phyloP scores from a whole-genome alignment of 53 echinoderm and acorn worm species.

The Mesocentrotus franciscanus region DNA sequence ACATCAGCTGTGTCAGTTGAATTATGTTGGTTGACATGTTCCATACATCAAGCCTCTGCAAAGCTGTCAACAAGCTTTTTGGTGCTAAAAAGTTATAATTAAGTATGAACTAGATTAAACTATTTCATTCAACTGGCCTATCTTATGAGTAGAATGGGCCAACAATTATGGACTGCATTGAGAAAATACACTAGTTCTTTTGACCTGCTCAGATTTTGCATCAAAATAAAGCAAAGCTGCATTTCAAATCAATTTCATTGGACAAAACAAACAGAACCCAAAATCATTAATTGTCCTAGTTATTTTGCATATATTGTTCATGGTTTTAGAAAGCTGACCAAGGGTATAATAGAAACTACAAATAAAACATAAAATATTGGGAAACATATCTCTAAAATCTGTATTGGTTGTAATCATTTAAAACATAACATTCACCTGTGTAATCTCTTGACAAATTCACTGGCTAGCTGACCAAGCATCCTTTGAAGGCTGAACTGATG shows the following conservation, averaged over 20 bases:
- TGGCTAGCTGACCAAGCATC: slow-evolving; percentile 78
- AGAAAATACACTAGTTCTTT: neutral
- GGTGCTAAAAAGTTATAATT: neutral
- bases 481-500: slow-evolving; percentile 83
- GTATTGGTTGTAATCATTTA: too few species aligned
- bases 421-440: slow-evolving; percentile 68
- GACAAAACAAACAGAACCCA: too few species aligned
- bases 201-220: neutral
- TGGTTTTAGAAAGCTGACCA: too few species aligned
- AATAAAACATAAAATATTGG: too few species aligned
- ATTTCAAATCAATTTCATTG: too few species aligned
- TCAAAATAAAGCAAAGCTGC: too few species aligned
- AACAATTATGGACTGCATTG: neutral
- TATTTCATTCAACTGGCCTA: neutral
- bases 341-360: too few species aligned
- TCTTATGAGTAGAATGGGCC: neutral
- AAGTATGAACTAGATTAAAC: neutral
- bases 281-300: too few species aligned
- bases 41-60: too few species aligned
- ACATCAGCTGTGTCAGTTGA: neutral
- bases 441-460: slow-evolving; percentile 78
- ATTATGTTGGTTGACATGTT: too few species aligned
- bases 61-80: neutral
- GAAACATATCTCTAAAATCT: too few species aligned
- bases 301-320: too few species aligned